Percentiles rank a stretch among this genome's conserved stretches.
These are phyloP conservation scores for Dermochelys coriacea DNA, from an alignment of 2,797 vertebrate genomes.

Conservation along the genomic window DNA sequence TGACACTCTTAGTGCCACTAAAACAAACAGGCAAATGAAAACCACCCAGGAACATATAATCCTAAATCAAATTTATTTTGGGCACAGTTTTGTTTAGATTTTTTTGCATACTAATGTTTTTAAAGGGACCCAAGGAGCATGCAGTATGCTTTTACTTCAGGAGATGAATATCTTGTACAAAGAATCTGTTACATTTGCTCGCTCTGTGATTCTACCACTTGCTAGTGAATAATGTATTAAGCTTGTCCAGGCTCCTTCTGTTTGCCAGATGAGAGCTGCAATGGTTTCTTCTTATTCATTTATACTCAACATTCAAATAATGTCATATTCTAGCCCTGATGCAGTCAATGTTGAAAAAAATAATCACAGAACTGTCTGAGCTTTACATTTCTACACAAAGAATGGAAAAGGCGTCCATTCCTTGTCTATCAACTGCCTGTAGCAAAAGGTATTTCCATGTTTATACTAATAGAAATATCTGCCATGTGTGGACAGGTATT, in stretches of 20 bases:
- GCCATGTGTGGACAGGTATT: not conserved
- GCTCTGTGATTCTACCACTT: slow-evolving; percentile 33
- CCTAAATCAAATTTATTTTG: slow-evolving; percentile 33
- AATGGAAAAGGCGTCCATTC: not conserved
- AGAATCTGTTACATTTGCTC: slow-evolving; percentile 49
- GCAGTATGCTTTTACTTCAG: not conserved
- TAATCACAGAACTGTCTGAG: not conserved
- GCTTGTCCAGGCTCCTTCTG: slow-evolving; percentile 30
- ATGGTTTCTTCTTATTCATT: slow-evolving; percentile 31
- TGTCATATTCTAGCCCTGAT: not conserved
- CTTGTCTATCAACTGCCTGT: not conserved
- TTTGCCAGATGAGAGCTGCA: slow-evolving; percentile 18
- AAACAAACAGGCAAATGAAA: slow-evolving; percentile 37
- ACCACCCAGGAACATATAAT: not conserved
- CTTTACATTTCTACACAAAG: not conserved
- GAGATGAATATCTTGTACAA: slow-evolving; percentile 29
- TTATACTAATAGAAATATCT: not conserved
- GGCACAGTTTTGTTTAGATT: slow-evolving; percentile 36
- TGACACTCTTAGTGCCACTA: not conserved
- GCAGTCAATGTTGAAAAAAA: not conserved
- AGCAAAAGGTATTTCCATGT: not conserved
- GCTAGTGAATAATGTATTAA: slow-evolving; percentile 65
- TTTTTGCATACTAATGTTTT: slow-evolving; percentile 52
- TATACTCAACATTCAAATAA: not conserved
- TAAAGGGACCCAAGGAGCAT: not conserved